These are phyloP conservation scores for Pterostichus niger DNA, from an alignment of 2,888 invertebrate species.

Conservation along the genomic window DNA sequence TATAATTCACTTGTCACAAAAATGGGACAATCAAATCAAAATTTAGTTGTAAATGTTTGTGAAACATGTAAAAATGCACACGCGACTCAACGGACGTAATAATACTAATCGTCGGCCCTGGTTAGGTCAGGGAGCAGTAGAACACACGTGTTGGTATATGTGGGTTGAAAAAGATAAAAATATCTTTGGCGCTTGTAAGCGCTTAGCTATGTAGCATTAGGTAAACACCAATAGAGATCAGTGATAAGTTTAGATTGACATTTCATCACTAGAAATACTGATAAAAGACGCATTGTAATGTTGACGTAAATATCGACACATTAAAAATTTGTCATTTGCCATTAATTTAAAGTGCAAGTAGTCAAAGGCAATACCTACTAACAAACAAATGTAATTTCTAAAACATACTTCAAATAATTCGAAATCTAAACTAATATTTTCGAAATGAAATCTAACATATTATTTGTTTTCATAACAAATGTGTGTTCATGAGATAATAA, in stretches of 20 bases:
- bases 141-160: conserved; percentile 37
- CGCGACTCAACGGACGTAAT: conserved; percentile 15
- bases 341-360: background rate
- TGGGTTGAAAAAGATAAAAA: conserved; percentile 56
- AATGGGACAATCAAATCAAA: conserved; percentile 14
- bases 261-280: background rate
- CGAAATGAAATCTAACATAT: too few species aligned
- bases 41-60: conserved; percentile 45
- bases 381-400: too few species aligned
- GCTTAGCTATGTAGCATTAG: conserved; percentile 39
- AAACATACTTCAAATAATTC: too few species aligned
- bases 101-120: conserved; percentile 40
- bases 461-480: background rate
- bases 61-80: conserved; percentile 52
- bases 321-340: too few species aligned
- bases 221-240: conserved; percentile 36
- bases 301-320: background rate
- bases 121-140: conserved; percentile 55
- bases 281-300: background rate
- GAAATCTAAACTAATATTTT: background rate
- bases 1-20: conserved; percentile 54
- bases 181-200: conserved; percentile 57
- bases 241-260: conserved; percentile 30
- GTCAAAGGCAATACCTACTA: background rate
- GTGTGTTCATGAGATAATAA: background rate